Evolutionary conservation across 1,140 invertebrate species (phyloP).

Genomic region (Hydropsyche tenuis): DNA sequence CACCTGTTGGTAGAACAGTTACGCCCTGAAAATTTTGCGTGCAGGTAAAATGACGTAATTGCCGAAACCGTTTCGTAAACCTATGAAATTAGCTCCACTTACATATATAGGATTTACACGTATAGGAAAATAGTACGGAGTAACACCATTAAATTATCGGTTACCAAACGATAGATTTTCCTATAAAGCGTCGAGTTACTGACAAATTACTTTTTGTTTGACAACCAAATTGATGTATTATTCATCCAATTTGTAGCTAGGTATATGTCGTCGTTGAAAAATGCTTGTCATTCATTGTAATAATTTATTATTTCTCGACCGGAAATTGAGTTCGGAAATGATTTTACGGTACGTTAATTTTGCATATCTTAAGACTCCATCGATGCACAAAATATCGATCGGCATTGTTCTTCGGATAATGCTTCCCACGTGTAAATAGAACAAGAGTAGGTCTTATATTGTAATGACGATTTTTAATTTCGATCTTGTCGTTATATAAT

Average conservation of each 20-base stretch:
- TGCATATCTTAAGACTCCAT: background rate
- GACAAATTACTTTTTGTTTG: background rate
- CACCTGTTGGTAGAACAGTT: constrained; percentile 25
- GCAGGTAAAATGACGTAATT: background rate
- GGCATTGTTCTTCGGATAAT: constrained; percentile 1
- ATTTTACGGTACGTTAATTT: constrained; percentile 34
- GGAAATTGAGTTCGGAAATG: constrained; percentile 26
- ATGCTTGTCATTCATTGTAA: too few relatives aligned
- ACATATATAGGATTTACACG: too few relatives aligned
- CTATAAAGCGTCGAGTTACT: background rate
- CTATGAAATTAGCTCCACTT: too few relatives aligned
- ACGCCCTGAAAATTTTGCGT: constrained; percentile 32
- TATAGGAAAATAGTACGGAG: too few relatives aligned
- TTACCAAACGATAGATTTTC: too few relatives aligned
- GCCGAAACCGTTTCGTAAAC: background rate
- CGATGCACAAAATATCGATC: background rate
- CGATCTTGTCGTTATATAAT: too few relatives aligned
- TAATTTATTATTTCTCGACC: constrained; percentile 22
- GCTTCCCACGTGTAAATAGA: background rate
- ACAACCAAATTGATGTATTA: background rate
- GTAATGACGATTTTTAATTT: too few relatives aligned
- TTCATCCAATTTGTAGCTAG: too few relatives aligned
- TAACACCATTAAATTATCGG: too few relatives aligned
- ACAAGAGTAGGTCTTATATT: background rate
- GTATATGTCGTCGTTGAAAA: too few relatives aligned